These are phyloP conservation scores for zebrafish (Danio rerio) DNA, from an alignment of 2,113 vertebrate species.

Conservation along the genomic window DNA sequence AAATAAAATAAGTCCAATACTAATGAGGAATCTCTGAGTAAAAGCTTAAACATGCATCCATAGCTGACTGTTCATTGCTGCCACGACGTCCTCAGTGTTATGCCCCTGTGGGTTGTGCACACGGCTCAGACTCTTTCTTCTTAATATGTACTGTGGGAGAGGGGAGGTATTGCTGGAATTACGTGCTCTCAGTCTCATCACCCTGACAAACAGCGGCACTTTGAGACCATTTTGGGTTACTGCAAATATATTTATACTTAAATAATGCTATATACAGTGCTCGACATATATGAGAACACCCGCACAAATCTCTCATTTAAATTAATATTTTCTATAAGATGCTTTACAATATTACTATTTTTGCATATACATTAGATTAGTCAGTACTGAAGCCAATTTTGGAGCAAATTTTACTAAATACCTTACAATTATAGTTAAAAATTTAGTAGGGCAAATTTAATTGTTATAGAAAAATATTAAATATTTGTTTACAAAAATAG, in stretches of 20 bases:
- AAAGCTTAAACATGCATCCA: neutral
- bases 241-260: conserved; percentile 57
- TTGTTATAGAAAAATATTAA: too few species aligned
- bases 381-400: too few species aligned
- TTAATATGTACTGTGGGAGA: neutral
- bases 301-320: too few species aligned
- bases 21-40: neutral
- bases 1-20: neutral
- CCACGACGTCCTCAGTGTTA: neutral
- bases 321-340: too few species aligned
- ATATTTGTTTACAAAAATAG: too few species aligned
- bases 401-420: too few species aligned
- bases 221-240: conserved; percentile 80
- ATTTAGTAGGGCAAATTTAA: too few species aligned
- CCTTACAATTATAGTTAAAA: too few species aligned
- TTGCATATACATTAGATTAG: too few species aligned
- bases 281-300: too few species aligned
- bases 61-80: neutral
- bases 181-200: neutral
- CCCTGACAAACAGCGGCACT: conserved; percentile 88
- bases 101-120: neutral
- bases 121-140: conserved; percentile 3
- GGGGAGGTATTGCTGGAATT: conserved; percentile 45
- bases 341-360: too few species aligned
- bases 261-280: neutral